Percentiles rank a stretch among this genome's conserved stretches.
These are phyloP conservation scores for Pterostichus niger DNA, from an alignment of 2,888 invertebrate species.

Conservation along the genomic window DNA sequence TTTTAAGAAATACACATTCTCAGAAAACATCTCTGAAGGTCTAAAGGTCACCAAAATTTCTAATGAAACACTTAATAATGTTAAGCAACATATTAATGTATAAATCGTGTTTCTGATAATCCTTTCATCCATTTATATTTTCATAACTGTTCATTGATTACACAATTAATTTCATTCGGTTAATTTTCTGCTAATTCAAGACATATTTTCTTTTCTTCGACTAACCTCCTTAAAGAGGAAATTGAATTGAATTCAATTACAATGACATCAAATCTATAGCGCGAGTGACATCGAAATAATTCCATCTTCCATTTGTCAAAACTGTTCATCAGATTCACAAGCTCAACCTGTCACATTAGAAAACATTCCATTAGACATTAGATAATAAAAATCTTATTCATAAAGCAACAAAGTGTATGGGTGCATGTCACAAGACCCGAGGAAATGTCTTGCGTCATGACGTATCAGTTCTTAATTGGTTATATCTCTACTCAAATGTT, in stretches of 20 bases:
- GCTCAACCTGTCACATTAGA: slow-evolving; percentile 26
- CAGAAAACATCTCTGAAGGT: neutral
- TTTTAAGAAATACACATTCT: neutral
- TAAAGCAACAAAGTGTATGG: neutral
- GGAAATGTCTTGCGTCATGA: slow-evolving; percentile 7
- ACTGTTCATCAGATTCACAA: neutral
- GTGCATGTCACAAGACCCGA: neutral
- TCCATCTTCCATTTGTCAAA: slow-evolving; percentile 26
- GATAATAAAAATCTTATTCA: slow-evolving; percentile 44
- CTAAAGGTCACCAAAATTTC: neutral
- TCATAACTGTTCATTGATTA: neutral
- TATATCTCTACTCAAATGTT: slow-evolving; percentile 37
- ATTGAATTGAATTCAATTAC: neutral
- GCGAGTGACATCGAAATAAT: slow-evolving; percentile 12
- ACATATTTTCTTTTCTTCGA: neutral
- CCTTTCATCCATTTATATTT: slow-evolving; percentile 5
- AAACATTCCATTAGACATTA: slow-evolving; percentile 35
- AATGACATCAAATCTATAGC: neutral
- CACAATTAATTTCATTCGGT: neutral
- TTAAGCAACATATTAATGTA: slow-evolving; percentile 8
- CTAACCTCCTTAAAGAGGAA: neutral
- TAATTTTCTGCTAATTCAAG: too few relatives aligned
- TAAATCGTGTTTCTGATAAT: slow-evolving; percentile 2
- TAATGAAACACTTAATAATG: neutral
- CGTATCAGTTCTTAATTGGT: slow-evolving; percentile 44